Evolutionary conservation across 1,140 invertebrate species (phyloP), one percentile per base, ranked within the genome.

Genomic region (Diprion similis): DNA sequence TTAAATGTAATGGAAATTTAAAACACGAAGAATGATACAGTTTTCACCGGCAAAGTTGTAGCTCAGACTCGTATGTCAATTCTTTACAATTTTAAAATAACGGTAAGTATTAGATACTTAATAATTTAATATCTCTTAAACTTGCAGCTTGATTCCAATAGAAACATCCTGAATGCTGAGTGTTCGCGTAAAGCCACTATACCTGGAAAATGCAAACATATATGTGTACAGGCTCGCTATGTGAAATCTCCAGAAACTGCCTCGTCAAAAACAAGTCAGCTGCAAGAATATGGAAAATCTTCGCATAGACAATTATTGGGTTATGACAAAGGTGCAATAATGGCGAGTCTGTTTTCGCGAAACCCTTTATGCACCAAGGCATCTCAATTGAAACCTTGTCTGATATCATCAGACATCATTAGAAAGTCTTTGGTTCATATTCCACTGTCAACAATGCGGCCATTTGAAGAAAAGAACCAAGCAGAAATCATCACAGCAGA

Each of bases 251-350:
- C 68, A 17, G 71, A 76, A 37, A 66, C 13, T 24, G 19, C 71
- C 15, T 15, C 37, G 48, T 73, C 71, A 11, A 76, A 76, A 73
- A 76, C 71, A 18, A 71, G 19, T 18, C 51, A 76, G 19, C 19
- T 11, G 64, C 71, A 73, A 70, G 48, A 73, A 76, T 76, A 68
- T 71, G 72, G 70, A 18, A 76, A 73, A 24, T 72, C 75, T 19
- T 66, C 75, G 19, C 46, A 18, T 37, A 59, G 48, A 11, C 75
- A 76, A 68, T 59, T 73, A 11, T 65, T 73, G 51, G 70, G 45
- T 8, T 74, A 74, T 71, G 72, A 74, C 11, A 74, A 76, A 74
- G 72, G 75, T 46, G 46, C 17, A 71, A 73, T 18, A 46, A 69
- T 73, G 47, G 68, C 17, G 10, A 70, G 8, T 19, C 46, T 68